Base-by-base conservation (phyloP, 2,888 invertebrate species). In the Leucania comma region DNA sequence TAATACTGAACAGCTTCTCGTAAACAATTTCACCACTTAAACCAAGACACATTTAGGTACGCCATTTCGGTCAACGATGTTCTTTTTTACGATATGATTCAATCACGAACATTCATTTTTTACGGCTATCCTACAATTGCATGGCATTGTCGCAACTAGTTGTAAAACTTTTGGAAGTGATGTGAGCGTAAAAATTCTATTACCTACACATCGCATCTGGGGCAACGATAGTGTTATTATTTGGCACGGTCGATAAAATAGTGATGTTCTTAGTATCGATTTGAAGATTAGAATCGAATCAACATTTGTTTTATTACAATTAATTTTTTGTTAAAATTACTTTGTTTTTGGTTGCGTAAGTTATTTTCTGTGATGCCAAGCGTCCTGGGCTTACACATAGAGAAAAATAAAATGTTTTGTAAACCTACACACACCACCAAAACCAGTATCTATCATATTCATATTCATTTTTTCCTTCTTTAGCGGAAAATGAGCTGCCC, bases 111-210 rank as follows among this genome's bases (percentile, higher is more conserved):
- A 73, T 65, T 68, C 54, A 68, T 54, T 78, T 80, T 80, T 81
- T 78, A 72, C 60, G 78, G 22, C 65, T 74, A 58, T 42, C 61
- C 64, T 56, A 54, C 48, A 59, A 78, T 80, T 71, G 69, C 48
- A n/a, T 46, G 54, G 65, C 12, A 66, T 67, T 64, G 58, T 62
- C 72, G 81, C 63, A 66, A 80, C 75, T 62, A 71, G 66, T 65
- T 54, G 64, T 71, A 81, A 72, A 78, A 80, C 61, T 76, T 76
- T 66, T 48, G 46, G 54, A 38, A 65, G 58, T 65, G 68, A 64
- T 63, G 71, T 76, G 64, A 83, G 22, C 68, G 77, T 80, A 83
- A 83, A 77, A 81, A 71, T 35, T 69, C 56, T 69, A 67, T 68
- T 46, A 77, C 59, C 17, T 38, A 35, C 35, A 56, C 67, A 68